A percentile compares a stretch with the other conserved stretches of the same genome.
Conservation (phyloP, 2,888 invertebrate genomes). For the Dynastes grantii region DNA sequence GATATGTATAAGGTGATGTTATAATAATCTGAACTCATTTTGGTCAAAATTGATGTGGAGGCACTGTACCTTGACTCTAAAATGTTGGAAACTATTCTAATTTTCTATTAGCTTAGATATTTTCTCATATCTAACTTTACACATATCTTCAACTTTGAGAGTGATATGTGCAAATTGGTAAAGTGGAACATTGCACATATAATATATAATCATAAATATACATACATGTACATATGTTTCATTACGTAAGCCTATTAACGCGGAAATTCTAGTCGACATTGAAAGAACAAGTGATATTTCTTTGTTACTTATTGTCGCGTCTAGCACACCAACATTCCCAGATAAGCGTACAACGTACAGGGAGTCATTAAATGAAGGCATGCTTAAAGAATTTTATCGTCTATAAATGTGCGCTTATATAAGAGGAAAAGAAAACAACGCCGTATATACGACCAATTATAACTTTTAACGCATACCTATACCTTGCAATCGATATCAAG, state of each 20-base stretch:
- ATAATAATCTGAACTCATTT: too few species aligned
- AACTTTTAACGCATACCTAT: neutral
- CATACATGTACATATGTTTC: neutral
- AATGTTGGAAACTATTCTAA: too few species aligned
- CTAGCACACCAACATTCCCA: neutral
- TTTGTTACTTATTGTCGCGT: neutral
- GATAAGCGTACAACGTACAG: too few species aligned
- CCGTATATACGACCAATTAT: neutral
- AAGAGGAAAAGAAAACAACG: neutral
- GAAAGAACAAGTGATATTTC: conserved; percentile 32
- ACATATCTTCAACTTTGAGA: too few species aligned
- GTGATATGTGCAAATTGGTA: too few species aligned
- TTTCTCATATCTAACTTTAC: too few species aligned
- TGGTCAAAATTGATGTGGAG: too few species aligned
- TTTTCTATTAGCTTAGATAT: too few species aligned
- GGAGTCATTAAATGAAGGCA: too few species aligned
- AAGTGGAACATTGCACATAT: too few species aligned
- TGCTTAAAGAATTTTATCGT: neutral
- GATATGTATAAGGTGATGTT: too few species aligned
- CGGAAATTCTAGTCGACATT: conserved; percentile 24
- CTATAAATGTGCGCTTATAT: neutral
- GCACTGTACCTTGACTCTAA: too few species aligned
- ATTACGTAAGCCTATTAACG: conserved; percentile 21
- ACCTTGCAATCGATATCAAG: neutral
- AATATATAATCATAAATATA: neutral